These are phyloP conservation scores for Pachyuromys duprasi DNA, from an alignment of 2,797 vertebrate species.

Conservation along the genomic window DNA sequence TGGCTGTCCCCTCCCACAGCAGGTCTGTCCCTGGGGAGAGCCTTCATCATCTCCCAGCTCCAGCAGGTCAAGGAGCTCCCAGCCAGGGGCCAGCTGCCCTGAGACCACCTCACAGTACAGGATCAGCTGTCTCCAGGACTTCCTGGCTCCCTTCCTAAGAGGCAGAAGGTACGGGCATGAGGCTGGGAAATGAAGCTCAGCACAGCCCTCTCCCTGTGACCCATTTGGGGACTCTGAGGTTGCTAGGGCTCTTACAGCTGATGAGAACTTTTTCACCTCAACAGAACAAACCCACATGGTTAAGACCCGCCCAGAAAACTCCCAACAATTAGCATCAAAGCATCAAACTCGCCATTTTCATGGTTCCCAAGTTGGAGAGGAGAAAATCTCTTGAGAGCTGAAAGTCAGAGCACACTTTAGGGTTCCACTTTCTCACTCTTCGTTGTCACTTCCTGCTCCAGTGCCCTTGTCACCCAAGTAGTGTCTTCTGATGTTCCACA, in stretches of 20 bases:
- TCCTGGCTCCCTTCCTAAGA: slow-evolving; percentile 26
- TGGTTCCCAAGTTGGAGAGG: background rate
- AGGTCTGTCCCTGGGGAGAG: background rate
- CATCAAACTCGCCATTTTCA: background rate
- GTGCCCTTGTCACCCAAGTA: background rate
- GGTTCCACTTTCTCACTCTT: background rate
- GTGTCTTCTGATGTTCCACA: background rate
- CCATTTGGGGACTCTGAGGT: background rate
- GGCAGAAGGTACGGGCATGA: background rate
- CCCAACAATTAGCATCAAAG: background rate
- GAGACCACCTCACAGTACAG: background rate
- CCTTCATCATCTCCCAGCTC: background rate
- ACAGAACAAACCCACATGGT: slow-evolving; percentile 21
- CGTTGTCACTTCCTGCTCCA: background rate
- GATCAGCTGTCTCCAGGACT: slow-evolving; percentile 47
- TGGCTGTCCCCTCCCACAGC: background rate
- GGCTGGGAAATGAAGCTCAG: background rate
- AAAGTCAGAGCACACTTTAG: background rate
- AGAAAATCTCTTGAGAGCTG: background rate
- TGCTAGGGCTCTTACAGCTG: background rate
- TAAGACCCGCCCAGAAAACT: background rate
- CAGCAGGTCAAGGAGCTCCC: background rate
- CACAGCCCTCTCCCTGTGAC: background rate
- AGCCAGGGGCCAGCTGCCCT: background rate
- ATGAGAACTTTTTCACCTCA: slow-evolving; percentile 40